Conservation (phyloP, 2,888 invertebrate species). For the Timema podura region DNA sequence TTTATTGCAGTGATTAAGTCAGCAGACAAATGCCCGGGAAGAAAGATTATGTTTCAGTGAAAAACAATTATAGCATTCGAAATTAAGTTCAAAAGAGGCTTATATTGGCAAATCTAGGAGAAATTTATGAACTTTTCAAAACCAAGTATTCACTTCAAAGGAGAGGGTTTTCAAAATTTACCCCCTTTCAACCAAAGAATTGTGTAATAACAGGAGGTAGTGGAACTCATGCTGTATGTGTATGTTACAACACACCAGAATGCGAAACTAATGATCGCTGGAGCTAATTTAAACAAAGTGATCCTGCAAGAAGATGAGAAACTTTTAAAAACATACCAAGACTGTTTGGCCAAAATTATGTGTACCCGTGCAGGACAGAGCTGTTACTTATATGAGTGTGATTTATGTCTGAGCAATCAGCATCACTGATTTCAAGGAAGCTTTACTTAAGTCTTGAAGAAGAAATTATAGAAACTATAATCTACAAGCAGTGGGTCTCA, state of each 20-base stretch:
- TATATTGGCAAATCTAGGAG: background rate
- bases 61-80: background rate
- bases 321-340: too few species aligned
- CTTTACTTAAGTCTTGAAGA: background rate
- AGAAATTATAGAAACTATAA: too few species aligned
- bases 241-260: too few species aligned
- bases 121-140: constrained; percentile 7
- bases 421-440: background rate
- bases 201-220: background rate
- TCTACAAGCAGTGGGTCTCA: constrained; percentile 13
- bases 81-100: background rate
- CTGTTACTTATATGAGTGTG: too few species aligned
- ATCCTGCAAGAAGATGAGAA: background rate
- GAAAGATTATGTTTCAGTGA: constrained; percentile 2
- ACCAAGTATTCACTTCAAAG: background rate
- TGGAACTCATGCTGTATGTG: background rate
- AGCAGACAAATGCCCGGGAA: constrained; percentile 11
- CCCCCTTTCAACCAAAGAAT: background rate
- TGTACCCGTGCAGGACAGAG: too few species aligned
- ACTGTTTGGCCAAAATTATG: background rate
- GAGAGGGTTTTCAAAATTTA: background rate
- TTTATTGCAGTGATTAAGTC: constrained; percentile 4
- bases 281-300: background rate
- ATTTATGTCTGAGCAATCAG: background rate
- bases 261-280: too few species aligned